A percentile compares a stretch with the other conserved stretches of the same genome.
Conservation (phyloP, 2,797 vertebrate species). For the Bufotes viridis region DNA sequence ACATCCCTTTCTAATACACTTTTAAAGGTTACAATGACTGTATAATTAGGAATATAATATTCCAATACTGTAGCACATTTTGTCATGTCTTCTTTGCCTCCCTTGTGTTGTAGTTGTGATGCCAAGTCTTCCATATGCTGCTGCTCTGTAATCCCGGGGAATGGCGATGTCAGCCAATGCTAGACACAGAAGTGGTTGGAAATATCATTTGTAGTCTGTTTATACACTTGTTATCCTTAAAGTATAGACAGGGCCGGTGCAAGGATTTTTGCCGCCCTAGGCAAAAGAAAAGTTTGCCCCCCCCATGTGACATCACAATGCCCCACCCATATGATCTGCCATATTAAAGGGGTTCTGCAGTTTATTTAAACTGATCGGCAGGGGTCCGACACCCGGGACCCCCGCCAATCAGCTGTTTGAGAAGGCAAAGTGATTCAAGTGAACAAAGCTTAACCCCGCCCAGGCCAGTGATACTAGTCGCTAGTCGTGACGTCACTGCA, state of each 20-base stretch:
- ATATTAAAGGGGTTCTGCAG: too few relatives aligned
- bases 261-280: too few relatives aligned
- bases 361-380: too few relatives aligned
- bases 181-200: slow-evolving; percentile 10
- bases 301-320: too few relatives aligned
- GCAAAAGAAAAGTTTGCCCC: too few relatives aligned
- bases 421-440: too few relatives aligned
- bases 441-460: too few relatives aligned
- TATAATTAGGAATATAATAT: neutral
- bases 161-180: neutral
- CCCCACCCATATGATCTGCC: too few relatives aligned
- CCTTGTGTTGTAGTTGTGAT: slow-evolving; percentile 7
- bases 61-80: neutral
- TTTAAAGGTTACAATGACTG: neutral
- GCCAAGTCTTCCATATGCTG: slow-evolving; percentile 22
- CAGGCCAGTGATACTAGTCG: too few relatives aligned
- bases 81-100: neutral
- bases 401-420: too few relatives aligned
- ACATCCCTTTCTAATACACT: neutral
- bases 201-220: neutral
- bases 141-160: neutral
- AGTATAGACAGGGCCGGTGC: neutral
- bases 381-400: too few relatives aligned
- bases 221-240: neutral
- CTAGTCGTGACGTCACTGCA: too few relatives aligned